Percentiles rank a stretch among this genome's conserved stretches.
These are phyloP conservation scores for Puma concolor DNA, from an alignment of 2,113 vertebrate species.

Conservation along the genomic window DNA sequence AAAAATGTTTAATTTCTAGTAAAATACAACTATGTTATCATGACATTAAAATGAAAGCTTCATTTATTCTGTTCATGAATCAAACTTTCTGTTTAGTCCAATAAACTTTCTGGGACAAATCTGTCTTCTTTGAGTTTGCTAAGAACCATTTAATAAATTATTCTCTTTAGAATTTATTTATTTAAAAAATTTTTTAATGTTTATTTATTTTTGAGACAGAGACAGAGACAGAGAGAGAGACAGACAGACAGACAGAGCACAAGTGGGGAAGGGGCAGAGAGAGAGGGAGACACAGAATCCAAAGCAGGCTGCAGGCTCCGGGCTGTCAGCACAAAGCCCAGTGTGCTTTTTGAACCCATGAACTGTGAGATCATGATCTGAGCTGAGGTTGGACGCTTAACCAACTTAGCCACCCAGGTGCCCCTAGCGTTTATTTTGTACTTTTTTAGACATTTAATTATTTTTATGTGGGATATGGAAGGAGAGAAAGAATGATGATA, in stretches of 20 bases:
- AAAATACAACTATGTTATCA: background rate
- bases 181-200: background rate
- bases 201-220: no score
- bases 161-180: background rate
- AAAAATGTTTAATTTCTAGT: background rate
- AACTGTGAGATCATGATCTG: no score
- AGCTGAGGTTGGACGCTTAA: no score
- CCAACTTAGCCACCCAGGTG: no score
- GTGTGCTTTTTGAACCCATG: no score
- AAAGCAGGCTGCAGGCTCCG: no score
- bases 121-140: background rate
- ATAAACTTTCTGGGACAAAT: background rate
- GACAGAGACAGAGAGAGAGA: no score
- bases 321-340: no score
- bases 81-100: background rate
- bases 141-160: background rate
- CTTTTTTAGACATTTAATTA: constrained; percentile 43
- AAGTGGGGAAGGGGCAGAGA: no score
- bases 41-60: background rate
- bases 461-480: background rate
- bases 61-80: background rate
- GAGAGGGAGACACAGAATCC: no score
- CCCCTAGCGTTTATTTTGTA: background rate
- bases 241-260: no score
- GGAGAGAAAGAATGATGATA: background rate